phyloP scores from a whole-genome alignment of 2,113 vertebrate genomes.

The Paralichthys olivaceus region DNA sequence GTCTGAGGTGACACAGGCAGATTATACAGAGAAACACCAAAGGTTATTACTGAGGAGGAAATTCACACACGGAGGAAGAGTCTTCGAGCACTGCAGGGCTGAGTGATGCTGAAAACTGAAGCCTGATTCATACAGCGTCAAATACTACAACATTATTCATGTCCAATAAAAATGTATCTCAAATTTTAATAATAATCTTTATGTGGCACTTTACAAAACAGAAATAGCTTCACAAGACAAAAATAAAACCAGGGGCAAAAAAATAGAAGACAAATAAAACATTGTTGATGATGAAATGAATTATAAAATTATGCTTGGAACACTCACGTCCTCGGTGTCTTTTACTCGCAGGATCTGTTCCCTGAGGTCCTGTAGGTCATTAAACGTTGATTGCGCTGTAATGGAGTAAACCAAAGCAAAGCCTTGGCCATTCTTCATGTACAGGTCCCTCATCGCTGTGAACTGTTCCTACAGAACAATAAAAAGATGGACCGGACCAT shows the following conservation, averaged over 20 bases:
- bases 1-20: conserved; percentile 25
- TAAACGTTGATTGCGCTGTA: conserved; percentile 98
- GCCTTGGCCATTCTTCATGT: conserved; percentile 99
- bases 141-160: no score
- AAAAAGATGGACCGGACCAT: background rate
- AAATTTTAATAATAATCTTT: background rate
- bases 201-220: background rate
- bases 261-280: no score
- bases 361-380: conserved; percentile 96
- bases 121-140: background rate
- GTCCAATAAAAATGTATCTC: background rate
- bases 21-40: conserved; percentile 26
- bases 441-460: conserved; percentile 98
- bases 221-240: background rate
- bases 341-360: conserved; percentile 99
- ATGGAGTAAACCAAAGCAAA: conserved; percentile 99
- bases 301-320: background rate
- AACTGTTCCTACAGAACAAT: conserved; percentile 90
- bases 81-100: background rate
- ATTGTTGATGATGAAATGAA: no score
- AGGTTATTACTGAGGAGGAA: conserved; percentile 13
- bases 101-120: background rate
- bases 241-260: background rate
- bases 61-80: background rate
- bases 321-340: conserved; percentile 95